Base-by-base conservation (phyloP, 2,888 invertebrate genomes). In the Entomobrya multifasciata region DNA sequence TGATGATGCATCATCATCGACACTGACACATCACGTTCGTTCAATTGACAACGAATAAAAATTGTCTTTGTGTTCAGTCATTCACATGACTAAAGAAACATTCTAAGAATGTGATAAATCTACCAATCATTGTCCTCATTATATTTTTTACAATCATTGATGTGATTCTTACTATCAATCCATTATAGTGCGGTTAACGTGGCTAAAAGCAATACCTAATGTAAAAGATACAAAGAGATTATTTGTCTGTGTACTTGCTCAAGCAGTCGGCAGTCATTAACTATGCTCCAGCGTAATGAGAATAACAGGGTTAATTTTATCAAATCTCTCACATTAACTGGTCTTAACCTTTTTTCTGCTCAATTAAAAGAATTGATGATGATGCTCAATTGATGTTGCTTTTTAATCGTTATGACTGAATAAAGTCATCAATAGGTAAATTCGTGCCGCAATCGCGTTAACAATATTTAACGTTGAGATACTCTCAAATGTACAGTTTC, bases 241-340 rank as follows among this genome's bases (percentile, higher is more conserved):
- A n/a, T n/a, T n/a, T n/a, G n/a, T n/a, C n/a, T n/a, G n/a, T n/a
- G n/a, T n/a, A n/a, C n/a, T n/a, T n/a, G n/a, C n/a, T n/a, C n/a
- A n/a, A n/a, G n/a, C n/a, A n/a, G n/a, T n/a, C n/a, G n/a, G n/a
- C n/a, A n/a, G n/a, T n/a, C n/a, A n/a, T n/a, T n/a, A n/a, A n/a
- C n/a, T n/a, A n/a, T n/a, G n/a, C n/a, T n/a, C n/a, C n/a, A n/a
- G n/a, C n/a, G 41, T 55, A 3, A 36, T 17, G 65, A 17, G 17
- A 72, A 47, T 17, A 84, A 84, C 67, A 74, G 41, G 79, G 72
- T 77, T 78, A 74, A 79, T 74, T 78, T 72, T 80, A 62, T 72
- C 70, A 70, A 30, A 87, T 60, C 77, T 77, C 77, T 82, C 87
- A 76, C 76, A 87, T 76, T 81, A 81, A 47, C 67, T 65, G 67